Conservation (phyloP, 2,797 vertebrate species). For the Pipistrellus pipistrellus region DNA sequence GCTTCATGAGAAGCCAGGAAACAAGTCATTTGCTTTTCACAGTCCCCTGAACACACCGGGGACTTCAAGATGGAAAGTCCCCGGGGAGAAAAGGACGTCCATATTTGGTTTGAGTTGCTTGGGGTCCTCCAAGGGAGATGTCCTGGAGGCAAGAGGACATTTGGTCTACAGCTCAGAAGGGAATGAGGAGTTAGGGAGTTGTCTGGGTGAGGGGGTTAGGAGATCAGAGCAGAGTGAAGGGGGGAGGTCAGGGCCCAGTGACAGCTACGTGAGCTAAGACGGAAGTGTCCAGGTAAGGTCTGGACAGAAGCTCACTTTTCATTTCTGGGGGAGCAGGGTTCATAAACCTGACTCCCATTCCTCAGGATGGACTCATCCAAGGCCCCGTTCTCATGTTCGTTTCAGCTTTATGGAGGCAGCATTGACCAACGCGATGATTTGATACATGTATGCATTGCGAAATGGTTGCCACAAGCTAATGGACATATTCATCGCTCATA, state of each 20-base stretch:
- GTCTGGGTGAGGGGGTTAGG: not conserved
- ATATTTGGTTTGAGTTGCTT: not conserved
- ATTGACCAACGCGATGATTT: not conserved
- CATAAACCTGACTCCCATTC: not conserved
- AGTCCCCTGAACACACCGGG: not conserved
- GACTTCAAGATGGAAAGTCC: not conserved
- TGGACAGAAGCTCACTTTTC: not conserved
- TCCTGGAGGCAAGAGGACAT: not conserved
- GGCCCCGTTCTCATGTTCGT: not conserved
- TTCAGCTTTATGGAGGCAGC: not conserved
- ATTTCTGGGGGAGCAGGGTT: rapidly evolving
- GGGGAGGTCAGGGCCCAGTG: no score
- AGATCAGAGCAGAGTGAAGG: not conserved
- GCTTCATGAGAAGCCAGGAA: constrained; percentile 33
- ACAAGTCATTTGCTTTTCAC: not conserved
- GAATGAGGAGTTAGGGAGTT: not conserved
- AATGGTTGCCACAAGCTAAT: not conserved
- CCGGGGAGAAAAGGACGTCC: not conserved
- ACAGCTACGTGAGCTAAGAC: not conserved
- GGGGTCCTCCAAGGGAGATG: not conserved
- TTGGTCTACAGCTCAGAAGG: not conserved
- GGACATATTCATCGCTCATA: not conserved
- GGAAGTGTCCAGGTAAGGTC: not conserved
- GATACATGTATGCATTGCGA: not conserved
- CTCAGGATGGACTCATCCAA: not conserved